Conservation (phyloP, 2,113 vertebrate species). For the Hassar affinis region DNA sequence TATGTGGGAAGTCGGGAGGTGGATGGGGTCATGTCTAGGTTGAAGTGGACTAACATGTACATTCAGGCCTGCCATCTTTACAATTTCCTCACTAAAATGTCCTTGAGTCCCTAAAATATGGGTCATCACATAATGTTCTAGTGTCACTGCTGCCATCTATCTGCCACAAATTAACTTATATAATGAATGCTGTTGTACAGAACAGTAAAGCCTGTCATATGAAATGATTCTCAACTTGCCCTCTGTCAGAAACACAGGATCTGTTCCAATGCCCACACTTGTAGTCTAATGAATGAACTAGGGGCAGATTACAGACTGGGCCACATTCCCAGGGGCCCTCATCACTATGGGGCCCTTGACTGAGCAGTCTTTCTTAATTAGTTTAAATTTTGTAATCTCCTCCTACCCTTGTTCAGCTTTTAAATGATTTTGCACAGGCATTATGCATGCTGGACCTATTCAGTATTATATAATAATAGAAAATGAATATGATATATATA, state of each 20-base stretch:
- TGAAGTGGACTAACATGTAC: neutral
- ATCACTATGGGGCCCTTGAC: neutral
- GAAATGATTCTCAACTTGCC: neutral
- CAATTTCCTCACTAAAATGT: neutral
- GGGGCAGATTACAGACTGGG: neutral
- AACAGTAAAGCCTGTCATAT: neutral
- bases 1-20: neutral
- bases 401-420: too few relatives aligned
- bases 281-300: neutral
- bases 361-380: too few relatives aligned
- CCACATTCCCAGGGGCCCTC: neutral
- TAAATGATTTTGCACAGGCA: too few relatives aligned
- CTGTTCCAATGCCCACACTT: neutral
- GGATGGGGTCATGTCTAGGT: neutral
- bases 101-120: neutral
- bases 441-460: too few relatives aligned
- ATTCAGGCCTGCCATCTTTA: neutral
- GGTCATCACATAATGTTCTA: neutral
- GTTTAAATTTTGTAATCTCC: too few relatives aligned
- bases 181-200: neutral
- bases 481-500: too few relatives aligned
- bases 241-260: neutral
- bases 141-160: constrained; percentile 16
- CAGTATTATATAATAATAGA: too few relatives aligned
- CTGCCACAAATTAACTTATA: neutral